Percentiles rank a stretch among this genome's conserved stretches.
Evolutionary conservation across 2,113 vertebrate genomes (phyloP).

Genomic region (Podocnemis expansa): DNA sequence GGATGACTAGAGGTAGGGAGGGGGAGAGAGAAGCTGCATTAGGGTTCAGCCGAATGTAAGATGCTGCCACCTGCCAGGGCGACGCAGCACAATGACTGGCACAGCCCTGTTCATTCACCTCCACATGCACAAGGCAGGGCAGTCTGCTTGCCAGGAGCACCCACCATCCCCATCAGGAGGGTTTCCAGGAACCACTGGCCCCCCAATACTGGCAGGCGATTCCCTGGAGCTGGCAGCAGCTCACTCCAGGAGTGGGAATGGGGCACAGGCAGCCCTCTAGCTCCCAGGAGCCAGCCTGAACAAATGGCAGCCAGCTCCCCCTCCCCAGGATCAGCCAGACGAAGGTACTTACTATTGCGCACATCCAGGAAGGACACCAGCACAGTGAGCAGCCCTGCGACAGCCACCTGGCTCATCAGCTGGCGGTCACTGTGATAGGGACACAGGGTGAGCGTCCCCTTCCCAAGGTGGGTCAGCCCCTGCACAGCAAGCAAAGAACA

Average conservation of each 20-base stretch:
- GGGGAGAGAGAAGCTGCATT: neutral
- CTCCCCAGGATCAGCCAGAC: neutral
- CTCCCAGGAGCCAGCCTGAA: neutral
- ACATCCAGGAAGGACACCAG: slow-evolving; percentile 97
- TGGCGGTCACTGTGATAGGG: slow-evolving; percentile 98
- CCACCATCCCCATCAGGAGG: too few relatives aligned
- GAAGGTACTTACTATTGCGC: slow-evolving; percentile 91
- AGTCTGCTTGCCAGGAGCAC: neutral
- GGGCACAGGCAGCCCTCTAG: neutral
- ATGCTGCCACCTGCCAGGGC: rapidly evolving
- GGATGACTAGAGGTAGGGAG: slow-evolving; percentile 81
- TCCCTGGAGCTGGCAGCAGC: neutral
- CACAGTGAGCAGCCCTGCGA: slow-evolving; percentile 94
- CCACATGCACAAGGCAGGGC: rapidly evolving
- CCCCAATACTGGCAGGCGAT: too few relatives aligned
- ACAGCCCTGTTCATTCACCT: neutral
- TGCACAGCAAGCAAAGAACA: slow-evolving; percentile 57
- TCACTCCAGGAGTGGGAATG: neutral
- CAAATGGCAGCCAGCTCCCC: too few relatives aligned
- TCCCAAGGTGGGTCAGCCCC: slow-evolving; percentile 97
- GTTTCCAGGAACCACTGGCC: too few relatives aligned
- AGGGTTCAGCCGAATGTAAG: neutral
- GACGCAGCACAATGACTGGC: neutral
- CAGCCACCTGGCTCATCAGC: slow-evolving; percentile 98
- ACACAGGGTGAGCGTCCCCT: slow-evolving; percentile 97